phyloP scores from a whole-genome alignment of 64 coral and sea anemone species.

The Orbicella faveolata region DNA sequence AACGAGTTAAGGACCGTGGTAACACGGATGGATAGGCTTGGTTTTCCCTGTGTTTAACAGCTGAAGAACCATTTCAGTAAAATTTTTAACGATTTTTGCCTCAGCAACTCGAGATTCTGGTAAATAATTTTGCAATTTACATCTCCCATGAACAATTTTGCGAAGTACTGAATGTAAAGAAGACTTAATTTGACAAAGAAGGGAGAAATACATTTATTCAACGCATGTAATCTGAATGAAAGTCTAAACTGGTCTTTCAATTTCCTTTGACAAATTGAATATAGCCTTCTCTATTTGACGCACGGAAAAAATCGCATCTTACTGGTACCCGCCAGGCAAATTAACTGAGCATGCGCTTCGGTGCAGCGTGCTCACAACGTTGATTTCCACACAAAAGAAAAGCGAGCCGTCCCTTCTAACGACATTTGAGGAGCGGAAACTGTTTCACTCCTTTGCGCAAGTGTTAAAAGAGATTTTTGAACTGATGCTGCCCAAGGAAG shows the following conservation, averaged over 20 bases:
- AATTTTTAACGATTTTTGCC: neutral
- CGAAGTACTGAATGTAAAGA: too few relatives aligned
- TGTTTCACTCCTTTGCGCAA: neutral
- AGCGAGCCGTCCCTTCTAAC: neutral
- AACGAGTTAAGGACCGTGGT: neutral
- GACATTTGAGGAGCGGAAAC: neutral
- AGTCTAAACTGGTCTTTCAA: neutral
- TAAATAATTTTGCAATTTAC: too few relatives aligned
- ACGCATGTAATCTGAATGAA: neutral
- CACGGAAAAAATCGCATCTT: neutral
- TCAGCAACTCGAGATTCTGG: neutral
- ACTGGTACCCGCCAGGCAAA: slow-evolving; percentile 12
- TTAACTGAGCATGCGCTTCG: neutral
- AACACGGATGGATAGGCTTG: neutral
- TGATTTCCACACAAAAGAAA: neutral
- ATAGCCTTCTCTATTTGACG: neutral
- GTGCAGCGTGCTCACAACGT: neutral
- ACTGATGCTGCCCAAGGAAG: neutral
- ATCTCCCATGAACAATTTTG: too few relatives aligned
- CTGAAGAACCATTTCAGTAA: neutral
- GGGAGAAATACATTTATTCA: too few relatives aligned
- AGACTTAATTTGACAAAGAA: too few relatives aligned
- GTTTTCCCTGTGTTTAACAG: neutral
- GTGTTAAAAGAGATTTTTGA: neutral
- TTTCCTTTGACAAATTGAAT: neutral